phyloP scores from a whole-genome alignment of 1,140 invertebrate species.

The Pararge aegeria region DNA sequence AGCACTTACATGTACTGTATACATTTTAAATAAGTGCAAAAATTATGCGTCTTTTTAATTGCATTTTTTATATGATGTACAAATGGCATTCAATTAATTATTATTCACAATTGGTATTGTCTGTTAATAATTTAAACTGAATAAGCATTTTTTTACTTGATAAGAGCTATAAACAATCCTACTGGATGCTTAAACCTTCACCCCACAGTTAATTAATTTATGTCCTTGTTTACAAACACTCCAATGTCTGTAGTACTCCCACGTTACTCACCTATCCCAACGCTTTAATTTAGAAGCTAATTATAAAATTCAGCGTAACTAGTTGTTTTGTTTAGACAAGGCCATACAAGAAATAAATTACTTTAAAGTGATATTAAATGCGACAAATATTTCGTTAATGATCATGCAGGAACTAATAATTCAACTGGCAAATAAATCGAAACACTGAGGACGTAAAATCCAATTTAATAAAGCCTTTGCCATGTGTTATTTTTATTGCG shows the following conservation, averaged over 20 bases:
- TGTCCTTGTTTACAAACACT: conserved; percentile 17
- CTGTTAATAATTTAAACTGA: conserved; percentile 4
- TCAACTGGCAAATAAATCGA: no score
- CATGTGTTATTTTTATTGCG: no score
- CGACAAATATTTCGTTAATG: no score
- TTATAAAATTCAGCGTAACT: neutral
- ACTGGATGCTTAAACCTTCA: conserved; percentile 3
- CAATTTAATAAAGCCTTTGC: no score
- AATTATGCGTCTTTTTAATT: no score
- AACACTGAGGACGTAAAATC: no score
- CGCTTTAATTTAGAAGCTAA: neutral
- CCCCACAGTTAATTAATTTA: conserved; percentile 13
- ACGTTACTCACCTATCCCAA: conserved; percentile 4
- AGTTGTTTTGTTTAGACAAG: neutral
- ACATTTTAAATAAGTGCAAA: no score
- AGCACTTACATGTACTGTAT: no score
- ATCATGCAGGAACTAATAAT: no score
- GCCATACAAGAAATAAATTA: no score
- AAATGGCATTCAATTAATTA: neutral
- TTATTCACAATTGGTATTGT: neutral
- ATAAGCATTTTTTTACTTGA: neutral
- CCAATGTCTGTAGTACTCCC: neutral
- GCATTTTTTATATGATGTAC: no score
- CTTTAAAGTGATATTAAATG: no score
- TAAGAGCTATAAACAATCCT: neutral